Conservation (phyloP, 2,888 invertebrate species). For the Allygus modestus region DNA sequence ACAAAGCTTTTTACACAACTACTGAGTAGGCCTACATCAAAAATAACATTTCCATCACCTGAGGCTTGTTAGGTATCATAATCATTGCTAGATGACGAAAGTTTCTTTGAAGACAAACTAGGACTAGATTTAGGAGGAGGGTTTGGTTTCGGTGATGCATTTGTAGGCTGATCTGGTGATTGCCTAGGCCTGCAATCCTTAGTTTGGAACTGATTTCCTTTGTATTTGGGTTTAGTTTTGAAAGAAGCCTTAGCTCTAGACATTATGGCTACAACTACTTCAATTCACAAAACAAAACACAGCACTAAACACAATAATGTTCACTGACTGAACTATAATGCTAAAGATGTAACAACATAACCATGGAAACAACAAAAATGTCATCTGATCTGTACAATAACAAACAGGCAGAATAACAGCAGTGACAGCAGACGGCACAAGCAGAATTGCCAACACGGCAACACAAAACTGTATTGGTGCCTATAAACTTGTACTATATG, state of each 20-base stretch:
- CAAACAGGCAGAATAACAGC: neutral
- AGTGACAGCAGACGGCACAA: neutral
- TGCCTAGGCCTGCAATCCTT: constrained; percentile 45
- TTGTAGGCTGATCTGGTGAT: constrained; percentile 33
- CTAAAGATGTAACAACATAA: too few species aligned
- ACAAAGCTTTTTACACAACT: constrained; percentile 45
- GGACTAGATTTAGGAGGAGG: constrained; percentile 9
- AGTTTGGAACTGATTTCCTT: constrained; percentile 34
- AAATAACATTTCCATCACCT: constrained; percentile 50
- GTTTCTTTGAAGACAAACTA: constrained; percentile 52
- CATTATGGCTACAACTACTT: constrained; percentile 35
- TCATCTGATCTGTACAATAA: neutral
- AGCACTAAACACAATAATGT: neutral
- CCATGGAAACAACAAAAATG: neutral
- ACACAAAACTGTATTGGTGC: neutral
- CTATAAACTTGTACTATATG: constrained; percentile 11
- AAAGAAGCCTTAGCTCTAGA: constrained; percentile 43
- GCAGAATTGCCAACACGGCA: constrained; percentile 15
- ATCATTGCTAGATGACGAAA: constrained; percentile 14
- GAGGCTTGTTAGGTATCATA: constrained; percentile 52
- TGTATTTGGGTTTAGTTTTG: constrained; percentile 57
- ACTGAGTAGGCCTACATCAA: constrained; percentile 54
- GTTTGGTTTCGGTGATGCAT: constrained; percentile 5
- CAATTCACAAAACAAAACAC: constrained; percentile 23
- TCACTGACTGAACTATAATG: neutral